phyloP scores from a whole-genome alignment of 37 sponge, comb jelly and placozoan species.

The Hexactinellida sp. region DNA sequence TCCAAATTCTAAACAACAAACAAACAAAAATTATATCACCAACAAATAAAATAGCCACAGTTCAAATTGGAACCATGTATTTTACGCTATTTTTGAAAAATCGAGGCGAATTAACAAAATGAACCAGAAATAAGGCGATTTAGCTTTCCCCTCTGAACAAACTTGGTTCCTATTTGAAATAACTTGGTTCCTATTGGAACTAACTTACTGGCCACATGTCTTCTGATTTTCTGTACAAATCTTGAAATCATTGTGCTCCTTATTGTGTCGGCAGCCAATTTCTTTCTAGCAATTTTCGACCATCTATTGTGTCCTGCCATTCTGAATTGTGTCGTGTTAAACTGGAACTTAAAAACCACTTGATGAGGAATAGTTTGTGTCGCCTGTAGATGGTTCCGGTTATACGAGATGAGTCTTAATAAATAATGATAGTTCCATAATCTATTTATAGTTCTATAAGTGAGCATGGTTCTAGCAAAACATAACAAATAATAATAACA shows the following conservation, averaged over 20 bases:
- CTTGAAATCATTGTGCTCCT: background rate
- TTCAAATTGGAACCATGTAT: too few relatives aligned
- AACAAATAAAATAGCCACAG: too few relatives aligned
- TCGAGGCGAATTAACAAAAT: too few relatives aligned
- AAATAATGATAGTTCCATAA: background rate
- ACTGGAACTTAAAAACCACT: constrained; percentile 1
- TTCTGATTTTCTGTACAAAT: background rate
- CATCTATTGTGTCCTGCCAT: background rate
- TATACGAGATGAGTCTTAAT: background rate
- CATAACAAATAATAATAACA: too few relatives aligned
- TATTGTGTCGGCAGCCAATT: background rate
- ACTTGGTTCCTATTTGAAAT: too few relatives aligned
- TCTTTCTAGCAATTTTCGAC: background rate
- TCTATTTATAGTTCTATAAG: background rate
- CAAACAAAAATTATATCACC: background rate
- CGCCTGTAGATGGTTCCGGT: background rate
- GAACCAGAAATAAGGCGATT: too few relatives aligned
- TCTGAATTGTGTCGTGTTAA: background rate
- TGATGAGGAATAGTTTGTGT: background rate
- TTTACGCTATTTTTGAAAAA: too few relatives aligned
- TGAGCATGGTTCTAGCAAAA: too few relatives aligned
- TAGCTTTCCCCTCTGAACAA: too few relatives aligned
- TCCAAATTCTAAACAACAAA: background rate
- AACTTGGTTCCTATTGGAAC: background rate
- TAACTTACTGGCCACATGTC: background rate